Evolutionary conservation across 2,797 vertebrate species (phyloP).

Genomic region (Setipinna tenuifilis): DNA sequence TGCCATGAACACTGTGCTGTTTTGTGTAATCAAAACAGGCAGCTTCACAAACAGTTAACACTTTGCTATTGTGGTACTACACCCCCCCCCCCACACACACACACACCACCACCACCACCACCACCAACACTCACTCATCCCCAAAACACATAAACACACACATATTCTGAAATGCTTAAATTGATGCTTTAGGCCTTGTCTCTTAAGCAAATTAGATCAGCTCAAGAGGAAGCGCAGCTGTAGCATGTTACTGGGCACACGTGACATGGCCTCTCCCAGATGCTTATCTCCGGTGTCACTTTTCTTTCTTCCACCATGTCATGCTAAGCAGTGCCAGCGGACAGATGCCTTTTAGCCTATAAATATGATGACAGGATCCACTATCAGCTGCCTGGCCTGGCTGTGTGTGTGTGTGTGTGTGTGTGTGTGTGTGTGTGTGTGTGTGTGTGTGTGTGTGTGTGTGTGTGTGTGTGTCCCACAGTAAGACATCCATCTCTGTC

Average conservation of each 20-base stretch:
- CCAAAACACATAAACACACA: background rate
- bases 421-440: too few species aligned
- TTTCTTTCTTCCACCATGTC: background rate
- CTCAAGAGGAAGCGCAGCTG: background rate
- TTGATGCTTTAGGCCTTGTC: background rate
- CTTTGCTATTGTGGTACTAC: too few species aligned
- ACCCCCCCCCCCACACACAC: background rate
- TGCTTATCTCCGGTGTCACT: background rate
- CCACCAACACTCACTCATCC: background rate
- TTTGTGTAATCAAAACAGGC: constrained; percentile 40
- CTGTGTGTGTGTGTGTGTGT: background rate
- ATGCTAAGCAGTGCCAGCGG: background rate
- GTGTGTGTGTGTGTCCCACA: background rate
- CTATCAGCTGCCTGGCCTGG: background rate
- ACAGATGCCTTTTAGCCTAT: background rate
- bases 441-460: too few species aligned
- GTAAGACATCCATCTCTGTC: background rate
- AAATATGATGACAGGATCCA: background rate
- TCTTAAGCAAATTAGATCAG: background rate
- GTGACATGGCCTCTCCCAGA: background rate
- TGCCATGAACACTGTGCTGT: constrained; percentile 24
- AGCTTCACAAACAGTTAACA: constrained; percentile 36
- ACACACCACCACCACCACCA: background rate
- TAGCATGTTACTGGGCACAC: background rate
- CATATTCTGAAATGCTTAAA: background rate